Evolutionary conservation across 2,888 invertebrate genomes (phyloP).

Genomic region (Netelia virgata): DNA sequence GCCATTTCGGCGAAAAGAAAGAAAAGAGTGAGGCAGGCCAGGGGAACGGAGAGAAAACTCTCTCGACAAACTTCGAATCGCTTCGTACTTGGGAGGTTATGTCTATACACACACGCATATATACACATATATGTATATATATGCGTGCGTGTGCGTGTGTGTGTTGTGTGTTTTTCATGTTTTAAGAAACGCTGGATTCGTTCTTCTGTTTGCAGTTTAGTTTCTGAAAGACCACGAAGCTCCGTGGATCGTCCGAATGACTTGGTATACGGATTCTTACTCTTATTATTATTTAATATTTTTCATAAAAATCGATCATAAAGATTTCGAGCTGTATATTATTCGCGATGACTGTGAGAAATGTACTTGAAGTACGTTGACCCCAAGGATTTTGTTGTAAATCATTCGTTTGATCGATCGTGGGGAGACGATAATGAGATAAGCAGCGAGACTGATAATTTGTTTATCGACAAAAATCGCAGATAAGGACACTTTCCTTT

Average conservation of each 20-base stretch:
- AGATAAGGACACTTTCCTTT: slow-evolving; percentile 15
- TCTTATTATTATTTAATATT: neutral
- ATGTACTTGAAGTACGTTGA: slow-evolving; percentile 10
- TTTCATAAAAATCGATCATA: neutral
- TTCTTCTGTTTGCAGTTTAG: slow-evolving; percentile 70
- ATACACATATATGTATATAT: slow-evolving; percentile 18
- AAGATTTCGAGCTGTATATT: neutral
- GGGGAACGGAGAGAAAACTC: slow-evolving; percentile 50
- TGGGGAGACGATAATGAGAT: neutral
- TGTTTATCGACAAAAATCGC: slow-evolving; percentile 4
- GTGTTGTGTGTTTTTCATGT: too few species aligned
- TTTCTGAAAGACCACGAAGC: slow-evolving; percentile 74
- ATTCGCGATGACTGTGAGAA: neutral
- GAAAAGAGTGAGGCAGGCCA: slow-evolving; percentile 71
- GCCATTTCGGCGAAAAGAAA: slow-evolving; percentile 36
- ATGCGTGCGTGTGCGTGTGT: too few species aligned
- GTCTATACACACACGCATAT: neutral
- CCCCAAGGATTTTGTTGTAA: slow-evolving; percentile 34
- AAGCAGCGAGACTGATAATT: slow-evolving; percentile 12
- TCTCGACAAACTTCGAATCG: slow-evolving; percentile 1
- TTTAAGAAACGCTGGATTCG: slow-evolving; percentile 74
- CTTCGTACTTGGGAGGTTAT: neutral
- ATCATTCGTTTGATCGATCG: slow-evolving; percentile 39
- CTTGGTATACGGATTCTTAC: neutral
- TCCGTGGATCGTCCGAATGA: slow-evolving; percentile 66